Conservation (phyloP, 2,888 invertebrate species). For the Apotomis turbidana region DNA sequence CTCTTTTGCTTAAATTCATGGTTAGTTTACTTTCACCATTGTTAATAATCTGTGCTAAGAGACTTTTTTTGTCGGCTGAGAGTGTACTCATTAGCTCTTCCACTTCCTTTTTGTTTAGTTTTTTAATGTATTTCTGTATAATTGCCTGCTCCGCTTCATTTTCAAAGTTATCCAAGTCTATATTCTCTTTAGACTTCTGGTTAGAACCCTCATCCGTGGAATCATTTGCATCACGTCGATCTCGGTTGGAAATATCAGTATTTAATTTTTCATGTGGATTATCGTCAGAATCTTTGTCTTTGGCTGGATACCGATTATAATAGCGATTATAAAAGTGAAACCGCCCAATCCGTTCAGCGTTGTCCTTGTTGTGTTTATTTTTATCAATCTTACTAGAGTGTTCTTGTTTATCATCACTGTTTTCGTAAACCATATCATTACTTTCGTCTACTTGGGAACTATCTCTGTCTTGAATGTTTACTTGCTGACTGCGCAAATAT, state of each 20-base stretch:
- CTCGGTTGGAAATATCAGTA: slow-evolving; percentile 54
- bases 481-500: slow-evolving; percentile 3
- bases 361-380: slow-evolving; percentile 55
- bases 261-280: slow-evolving; percentile 53
- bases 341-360: slow-evolving; percentile 50
- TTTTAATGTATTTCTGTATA: slow-evolving; percentile 72
- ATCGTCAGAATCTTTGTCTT: slow-evolving; percentile 52
- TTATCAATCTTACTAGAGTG: slow-evolving; percentile 51
- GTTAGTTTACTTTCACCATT: slow-evolving; percentile 49
- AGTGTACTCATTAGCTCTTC: slow-evolving; percentile 70
- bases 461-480: slow-evolving; percentile 39
- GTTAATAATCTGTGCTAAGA: slow-evolving; percentile 72
- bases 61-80: slow-evolving; percentile 68
- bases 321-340: slow-evolving; percentile 54
- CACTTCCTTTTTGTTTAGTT: slow-evolving; percentile 67
- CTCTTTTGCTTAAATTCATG: slow-evolving; percentile 66
- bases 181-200: slow-evolving; percentile 43
- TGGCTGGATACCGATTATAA: slow-evolving; percentile 55
- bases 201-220: slow-evolving; percentile 34
- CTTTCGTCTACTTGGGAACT: slow-evolving; percentile 51
- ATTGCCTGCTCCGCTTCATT: slow-evolving; percentile 69
- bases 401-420: slow-evolving; percentile 46
- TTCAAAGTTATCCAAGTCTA: slow-evolving; percentile 44
- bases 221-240: slow-evolving; percentile 57
- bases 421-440: slow-evolving; percentile 57